Evolutionary conservation across 2,888 invertebrate genomes (phyloP).

Genomic region (Apamea monoglypha): DNA sequence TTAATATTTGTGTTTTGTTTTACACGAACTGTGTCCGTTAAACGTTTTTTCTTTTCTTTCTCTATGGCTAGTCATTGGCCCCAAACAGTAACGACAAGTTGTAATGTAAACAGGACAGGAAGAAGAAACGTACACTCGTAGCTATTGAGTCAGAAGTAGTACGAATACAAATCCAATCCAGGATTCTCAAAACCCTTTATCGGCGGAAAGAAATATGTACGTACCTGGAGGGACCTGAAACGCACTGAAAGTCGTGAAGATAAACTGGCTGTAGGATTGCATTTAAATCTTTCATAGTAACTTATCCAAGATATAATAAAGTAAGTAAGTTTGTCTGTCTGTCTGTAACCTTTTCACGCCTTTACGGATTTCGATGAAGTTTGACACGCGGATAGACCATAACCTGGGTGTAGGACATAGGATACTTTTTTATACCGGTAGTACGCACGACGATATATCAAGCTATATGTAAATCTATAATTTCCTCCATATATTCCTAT

Average conservation of each 20-base stretch:
- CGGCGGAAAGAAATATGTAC: background rate
- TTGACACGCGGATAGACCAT: background rate
- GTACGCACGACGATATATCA: background rate
- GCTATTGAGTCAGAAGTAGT: background rate
- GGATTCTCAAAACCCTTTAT: background rate
- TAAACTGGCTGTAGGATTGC: background rate
- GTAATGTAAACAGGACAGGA: background rate
- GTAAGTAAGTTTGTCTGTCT: background rate
- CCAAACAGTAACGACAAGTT: background rate
- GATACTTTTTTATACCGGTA: background rate
- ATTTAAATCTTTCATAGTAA: background rate
- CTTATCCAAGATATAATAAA: background rate
- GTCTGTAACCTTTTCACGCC: background rate
- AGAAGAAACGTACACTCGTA: background rate
- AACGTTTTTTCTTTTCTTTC: background rate
- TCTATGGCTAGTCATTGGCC: background rate
- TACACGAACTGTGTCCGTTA: background rate
- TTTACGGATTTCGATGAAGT: background rate
- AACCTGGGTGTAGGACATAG: background rate
- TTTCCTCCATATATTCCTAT: background rate
- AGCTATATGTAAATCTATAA: background rate
- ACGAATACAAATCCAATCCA: background rate
- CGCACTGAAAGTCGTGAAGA: background rate
- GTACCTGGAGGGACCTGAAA: background rate
- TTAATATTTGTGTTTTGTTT: background rate